A percentile compares a stretch with the other conserved stretches of the same genome.
These are phyloP conservation scores for Lagocephalus sceleratus DNA, from an alignment of 2,797 vertebrate species.

Conservation along the genomic window DNA sequence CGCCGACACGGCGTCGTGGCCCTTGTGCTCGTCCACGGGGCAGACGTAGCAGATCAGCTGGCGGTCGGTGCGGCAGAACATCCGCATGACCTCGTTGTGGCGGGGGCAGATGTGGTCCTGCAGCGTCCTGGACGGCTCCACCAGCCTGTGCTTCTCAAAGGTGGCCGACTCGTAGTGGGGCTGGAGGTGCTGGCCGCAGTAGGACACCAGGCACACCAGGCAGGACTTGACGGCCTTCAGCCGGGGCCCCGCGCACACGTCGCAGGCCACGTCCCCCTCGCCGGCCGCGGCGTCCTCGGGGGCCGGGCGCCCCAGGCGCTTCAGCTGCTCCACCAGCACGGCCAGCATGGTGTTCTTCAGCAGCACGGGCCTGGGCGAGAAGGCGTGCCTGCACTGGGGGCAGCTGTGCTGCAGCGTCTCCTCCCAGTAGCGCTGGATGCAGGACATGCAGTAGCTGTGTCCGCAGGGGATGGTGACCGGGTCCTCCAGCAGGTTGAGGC, in stretches of 20 bases:
- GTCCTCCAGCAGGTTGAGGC: background rate
- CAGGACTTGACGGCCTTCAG: background rate
- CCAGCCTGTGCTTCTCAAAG: background rate
- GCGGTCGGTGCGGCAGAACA: background rate
- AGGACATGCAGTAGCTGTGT: conserved; percentile 1
- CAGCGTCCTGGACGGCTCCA: background rate
- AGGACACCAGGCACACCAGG: background rate
- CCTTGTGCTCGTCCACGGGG: background rate
- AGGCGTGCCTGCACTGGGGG: background rate
- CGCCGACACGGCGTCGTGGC: background rate
- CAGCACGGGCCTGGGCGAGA: background rate
- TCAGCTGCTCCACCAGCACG: background rate
- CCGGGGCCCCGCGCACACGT: background rate
- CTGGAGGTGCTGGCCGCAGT: background rate
- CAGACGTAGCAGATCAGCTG: background rate
- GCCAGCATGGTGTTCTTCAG: conserved; percentile 4
- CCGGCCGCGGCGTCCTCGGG: background rate
- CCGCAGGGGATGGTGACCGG: conserved; percentile 1
- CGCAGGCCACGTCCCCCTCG: background rate
- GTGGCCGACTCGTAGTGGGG: background rate
- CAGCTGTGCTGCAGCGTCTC: background rate
- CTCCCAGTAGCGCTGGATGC: background rate
- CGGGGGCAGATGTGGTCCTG: background rate
- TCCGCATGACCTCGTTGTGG: background rate
- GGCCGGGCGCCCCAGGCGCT: background rate